phyloP scores from a whole-genome alignment of 2,888 invertebrate species.

The Sphaerophoria rueppellii region DNA sequence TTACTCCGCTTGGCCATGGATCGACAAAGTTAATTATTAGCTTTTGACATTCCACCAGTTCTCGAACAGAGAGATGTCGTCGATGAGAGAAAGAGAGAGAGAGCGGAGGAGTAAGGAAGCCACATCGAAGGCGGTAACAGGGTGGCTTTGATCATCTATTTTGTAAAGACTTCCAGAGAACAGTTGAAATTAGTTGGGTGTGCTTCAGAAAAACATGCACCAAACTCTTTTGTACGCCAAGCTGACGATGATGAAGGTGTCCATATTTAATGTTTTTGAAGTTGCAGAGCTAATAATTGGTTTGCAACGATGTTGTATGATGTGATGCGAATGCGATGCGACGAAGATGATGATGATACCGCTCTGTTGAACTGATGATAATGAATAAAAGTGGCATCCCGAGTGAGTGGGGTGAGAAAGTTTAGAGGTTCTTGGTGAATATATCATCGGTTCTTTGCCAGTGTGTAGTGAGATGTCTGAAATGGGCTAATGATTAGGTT shows the following conservation, averaged over 20 bases:
- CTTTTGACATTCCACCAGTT: conserved; percentile 60
- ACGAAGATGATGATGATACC: background rate
- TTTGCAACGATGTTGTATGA: conserved; percentile 32
- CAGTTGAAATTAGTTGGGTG: conserved; percentile 57
- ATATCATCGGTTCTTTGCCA: background rate
- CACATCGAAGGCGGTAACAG: background rate
- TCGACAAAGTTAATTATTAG: conserved; percentile 69
- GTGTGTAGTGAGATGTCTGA: conserved; percentile 61
- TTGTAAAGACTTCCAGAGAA: conserved; percentile 11
- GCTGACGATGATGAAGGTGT: conserved; percentile 63
- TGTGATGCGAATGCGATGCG: background rate
- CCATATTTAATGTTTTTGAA: conserved; percentile 70
- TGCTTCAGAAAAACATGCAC: background rate
- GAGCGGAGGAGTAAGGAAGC: too few species aligned
- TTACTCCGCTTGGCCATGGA: conserved; percentile 60
- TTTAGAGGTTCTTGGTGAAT: conserved; percentile 2
- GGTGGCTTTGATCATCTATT: conserved; percentile 37
- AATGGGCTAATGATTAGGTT: conserved; percentile 60
- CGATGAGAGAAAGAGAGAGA: conserved; percentile 26
- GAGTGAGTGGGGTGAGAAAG: conserved; percentile 6
- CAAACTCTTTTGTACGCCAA: conserved; percentile 17
- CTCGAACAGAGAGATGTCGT: conserved; percentile 8
- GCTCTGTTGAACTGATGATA: background rate
- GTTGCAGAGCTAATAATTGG: conserved; percentile 64
- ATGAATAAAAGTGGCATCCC: conserved; percentile 28